These are phyloP conservation scores for Cervus canadensis DNA, from an alignment of 2,113 vertebrate species.

Conservation along the genomic window DNA sequence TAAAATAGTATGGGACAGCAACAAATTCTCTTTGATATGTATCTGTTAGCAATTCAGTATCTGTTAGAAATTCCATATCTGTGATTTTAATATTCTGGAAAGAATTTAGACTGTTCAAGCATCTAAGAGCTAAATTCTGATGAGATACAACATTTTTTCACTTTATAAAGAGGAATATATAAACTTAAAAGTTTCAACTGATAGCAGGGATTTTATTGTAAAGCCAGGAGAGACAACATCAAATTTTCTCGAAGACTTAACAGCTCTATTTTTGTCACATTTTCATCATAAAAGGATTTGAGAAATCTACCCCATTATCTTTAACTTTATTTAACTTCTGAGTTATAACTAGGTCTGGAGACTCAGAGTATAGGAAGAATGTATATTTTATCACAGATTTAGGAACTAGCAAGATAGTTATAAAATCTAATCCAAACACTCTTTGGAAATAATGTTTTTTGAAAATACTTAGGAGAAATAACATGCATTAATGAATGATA, in stretches of 20 bases:
- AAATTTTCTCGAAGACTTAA: not conserved
- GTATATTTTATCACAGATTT: not conserved
- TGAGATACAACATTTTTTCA: not conserved
- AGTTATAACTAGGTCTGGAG: not conserved
- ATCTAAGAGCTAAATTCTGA: conserved; percentile 9
- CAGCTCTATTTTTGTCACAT: conserved; percentile 11
- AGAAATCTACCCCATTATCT: not conserved
- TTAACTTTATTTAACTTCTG: not conserved
- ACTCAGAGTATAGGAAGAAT: not conserved
- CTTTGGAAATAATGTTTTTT: not conserved
- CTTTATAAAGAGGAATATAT: not conserved
- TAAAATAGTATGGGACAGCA: not conserved
- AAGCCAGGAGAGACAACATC: not conserved
- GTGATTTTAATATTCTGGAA: conserved; percentile 37
- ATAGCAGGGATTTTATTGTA: not conserved
- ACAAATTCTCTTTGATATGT: conserved; percentile 35
- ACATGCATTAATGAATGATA: not conserved
- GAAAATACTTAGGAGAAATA: not conserved
- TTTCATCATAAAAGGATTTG: conserved; percentile 18
- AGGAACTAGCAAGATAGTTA: not conserved
- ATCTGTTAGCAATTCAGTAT: conserved; percentile 27
- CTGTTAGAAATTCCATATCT: conserved; percentile 32
- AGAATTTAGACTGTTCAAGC: conserved; percentile 19
- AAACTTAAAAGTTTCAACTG: not conserved
- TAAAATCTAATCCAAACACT: not conserved